phyloP scores from a whole-genome alignment of 2,113 vertebrate species.

The Zootoca vivipara region DNA sequence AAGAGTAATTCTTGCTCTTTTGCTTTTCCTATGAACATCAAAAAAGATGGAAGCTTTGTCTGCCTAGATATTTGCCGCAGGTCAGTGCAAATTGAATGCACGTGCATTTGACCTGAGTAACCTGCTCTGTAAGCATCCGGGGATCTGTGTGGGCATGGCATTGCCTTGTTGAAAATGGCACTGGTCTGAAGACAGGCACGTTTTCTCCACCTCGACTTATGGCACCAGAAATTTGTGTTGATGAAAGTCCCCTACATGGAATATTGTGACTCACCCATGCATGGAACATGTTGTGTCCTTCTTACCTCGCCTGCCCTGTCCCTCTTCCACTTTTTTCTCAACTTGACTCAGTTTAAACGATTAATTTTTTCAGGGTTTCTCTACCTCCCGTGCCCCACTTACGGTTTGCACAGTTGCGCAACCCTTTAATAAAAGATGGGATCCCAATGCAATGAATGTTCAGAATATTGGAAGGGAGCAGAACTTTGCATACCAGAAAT shows the following conservation, averaged over 20 bases:
- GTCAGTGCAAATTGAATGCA: constrained; percentile 22
- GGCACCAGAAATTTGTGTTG: constrained; percentile 10
- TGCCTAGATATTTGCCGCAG: constrained; percentile 30
- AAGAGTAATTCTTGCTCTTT: constrained; percentile 29
- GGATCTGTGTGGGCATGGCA: constrained; percentile 27
- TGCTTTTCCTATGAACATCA: constrained; percentile 24
- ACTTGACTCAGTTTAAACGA: background rate
- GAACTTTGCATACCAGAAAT: background rate
- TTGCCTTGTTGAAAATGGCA: constrained; percentile 20
- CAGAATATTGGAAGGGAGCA: background rate
- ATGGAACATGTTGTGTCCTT: constrained; percentile 8
- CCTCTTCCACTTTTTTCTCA: background rate
- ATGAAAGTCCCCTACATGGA: constrained; percentile 5
- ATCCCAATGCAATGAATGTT: background rate
- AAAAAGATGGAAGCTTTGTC: constrained; percentile 27
- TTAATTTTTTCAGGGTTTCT: background rate
- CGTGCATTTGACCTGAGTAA: constrained; percentile 28
- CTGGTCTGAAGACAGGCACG: constrained; percentile 21
- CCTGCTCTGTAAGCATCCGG: constrained; percentile 8
- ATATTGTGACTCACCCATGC: constrained; percentile 19
- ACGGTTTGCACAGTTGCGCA: background rate
- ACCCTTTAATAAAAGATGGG: background rate
- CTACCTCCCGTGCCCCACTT: too few relatives aligned
- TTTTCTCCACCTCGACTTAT: background rate
- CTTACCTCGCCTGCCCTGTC: constrained; percentile 7